Conservation (phyloP, 2,797 vertebrate species). For the Acrossocheilus fasciatus region DNA sequence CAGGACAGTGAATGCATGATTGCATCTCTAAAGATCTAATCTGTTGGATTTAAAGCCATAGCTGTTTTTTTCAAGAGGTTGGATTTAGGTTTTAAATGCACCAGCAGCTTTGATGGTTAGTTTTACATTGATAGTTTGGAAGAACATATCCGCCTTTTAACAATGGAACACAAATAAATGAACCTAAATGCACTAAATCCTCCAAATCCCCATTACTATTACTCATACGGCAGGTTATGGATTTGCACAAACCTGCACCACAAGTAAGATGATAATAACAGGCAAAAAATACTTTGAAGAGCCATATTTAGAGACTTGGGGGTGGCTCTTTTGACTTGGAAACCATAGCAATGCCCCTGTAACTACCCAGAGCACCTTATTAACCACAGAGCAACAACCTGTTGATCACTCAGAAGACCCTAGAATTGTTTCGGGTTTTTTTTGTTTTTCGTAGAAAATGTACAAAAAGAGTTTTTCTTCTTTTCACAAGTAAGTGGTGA, state of each 20-base stretch:
- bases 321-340: not conserved
- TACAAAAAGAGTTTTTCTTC: not conserved
- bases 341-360: not conserved
- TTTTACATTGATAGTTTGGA: conserved; percentile 6
- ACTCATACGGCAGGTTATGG: not conserved
- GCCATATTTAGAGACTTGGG: not conserved
- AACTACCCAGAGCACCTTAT: not conserved
- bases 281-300: not conserved
- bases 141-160: conserved; percentile 14
- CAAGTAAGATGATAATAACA: not conserved
- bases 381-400: not conserved
- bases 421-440: not conserved
- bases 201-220: conserved; percentile 18
- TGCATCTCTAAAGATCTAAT: conserved; percentile 7
- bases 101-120: not conserved
- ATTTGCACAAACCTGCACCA: conserved; percentile 1
- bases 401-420: not conserved
- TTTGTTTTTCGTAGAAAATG: not conserved
- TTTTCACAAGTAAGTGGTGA: not conserved
- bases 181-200: conserved; percentile 13
- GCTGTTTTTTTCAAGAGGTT: conserved; percentile 16
- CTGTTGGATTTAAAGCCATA: not conserved
- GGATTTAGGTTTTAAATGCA: conserved; percentile 31
- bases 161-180: not conserved
- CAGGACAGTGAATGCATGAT: not conserved